Percentiles rank a stretch among this genome's conserved stretches.
phyloP scores from a whole-genome alignment of 2,888 invertebrate species.

The Holacanthella duospinosa region DNA sequence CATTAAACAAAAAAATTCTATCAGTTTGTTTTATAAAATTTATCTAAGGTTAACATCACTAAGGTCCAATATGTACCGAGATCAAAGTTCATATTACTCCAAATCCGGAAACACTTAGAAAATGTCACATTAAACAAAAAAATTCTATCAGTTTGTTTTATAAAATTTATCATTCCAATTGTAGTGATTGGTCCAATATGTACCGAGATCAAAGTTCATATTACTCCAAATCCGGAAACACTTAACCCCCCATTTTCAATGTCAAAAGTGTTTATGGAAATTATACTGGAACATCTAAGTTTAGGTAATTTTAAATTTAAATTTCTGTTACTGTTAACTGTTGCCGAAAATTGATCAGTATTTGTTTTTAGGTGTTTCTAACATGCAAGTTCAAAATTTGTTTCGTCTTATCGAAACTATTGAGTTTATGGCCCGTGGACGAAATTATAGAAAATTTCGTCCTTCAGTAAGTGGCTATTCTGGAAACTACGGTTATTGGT shows the following conservation, averaged over 20 bases:
- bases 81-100: too few relatives aligned
- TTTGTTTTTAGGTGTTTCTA: not conserved
- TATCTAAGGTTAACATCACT: too few relatives aligned
- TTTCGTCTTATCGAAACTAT: not conserved
- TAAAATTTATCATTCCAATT: not conserved
- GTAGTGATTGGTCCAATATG: not conserved
- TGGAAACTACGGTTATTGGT: not conserved
- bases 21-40: too few relatives aligned
- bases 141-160: not conserved
- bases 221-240: not conserved
- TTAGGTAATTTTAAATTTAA: not conserved
- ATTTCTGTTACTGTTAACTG: not conserved
- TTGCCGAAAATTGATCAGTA: not conserved
- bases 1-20: too few relatives aligned
- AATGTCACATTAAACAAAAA: not conserved
- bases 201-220: not conserved
- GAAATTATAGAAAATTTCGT: not conserved
- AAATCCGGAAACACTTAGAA: too few relatives aligned
- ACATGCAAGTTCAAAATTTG: not conserved
- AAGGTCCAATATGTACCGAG: too few relatives aligned
- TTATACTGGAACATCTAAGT: not conserved
- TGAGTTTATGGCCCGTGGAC: not conserved
- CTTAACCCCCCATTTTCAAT: not conserved
- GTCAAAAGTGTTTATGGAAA: not conserved
- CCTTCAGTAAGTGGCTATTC: not conserved